Base-by-base conservation (phyloP, 2,797 vertebrate genomes). In the Melanogrammus aeglefinus region DNA sequence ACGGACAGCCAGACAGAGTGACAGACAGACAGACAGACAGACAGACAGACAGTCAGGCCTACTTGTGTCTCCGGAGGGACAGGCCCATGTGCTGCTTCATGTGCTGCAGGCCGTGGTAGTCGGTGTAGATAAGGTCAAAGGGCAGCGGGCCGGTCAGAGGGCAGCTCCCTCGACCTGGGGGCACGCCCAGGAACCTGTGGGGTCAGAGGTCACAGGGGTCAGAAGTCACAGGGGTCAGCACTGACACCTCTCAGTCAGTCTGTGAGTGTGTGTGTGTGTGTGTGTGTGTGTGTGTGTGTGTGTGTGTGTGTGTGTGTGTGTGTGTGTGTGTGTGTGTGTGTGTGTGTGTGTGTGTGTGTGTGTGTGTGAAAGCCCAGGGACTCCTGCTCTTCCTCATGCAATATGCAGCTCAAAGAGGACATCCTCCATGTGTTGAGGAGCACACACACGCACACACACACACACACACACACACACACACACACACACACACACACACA, bases 81-180 rank as follows among this genome's bases (percentile, higher is more conserved):
- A 96, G 94, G 1, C 96, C 96, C 96, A 97, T 96, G 89, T 96
- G 93, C 83, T 95, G 95, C 78, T 94, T 96, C 95, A 97, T 96
- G 90, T 97, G 96, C 82, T 96, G 95, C 44, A 97, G 89, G 29
- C 96, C 96, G 0, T 96, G 96, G 89, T 97, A 97, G 91, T 97
- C 96, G 0, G 96, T 97, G 85, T 97, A 97, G 84, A 97, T 94
- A 84, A 97, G 94, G 91, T 97, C 95, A 0, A 96, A 96, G 44
- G 95, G 91, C 87, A 97, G 86, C 35, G 95, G 94, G 27, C 84
- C 88, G 31, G 94, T 95, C 87, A 97, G 88, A 1, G 96, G 96
- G 81, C 96, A 97, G 90, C 92, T 97, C 51, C 96, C 96, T 81
- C 95, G 94, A 75, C 96, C 96, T 18, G 96, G 96, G n/a, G 96